Conservation (phyloP, 2,797 vertebrate species). For the Pelochelys cantorii region DNA sequence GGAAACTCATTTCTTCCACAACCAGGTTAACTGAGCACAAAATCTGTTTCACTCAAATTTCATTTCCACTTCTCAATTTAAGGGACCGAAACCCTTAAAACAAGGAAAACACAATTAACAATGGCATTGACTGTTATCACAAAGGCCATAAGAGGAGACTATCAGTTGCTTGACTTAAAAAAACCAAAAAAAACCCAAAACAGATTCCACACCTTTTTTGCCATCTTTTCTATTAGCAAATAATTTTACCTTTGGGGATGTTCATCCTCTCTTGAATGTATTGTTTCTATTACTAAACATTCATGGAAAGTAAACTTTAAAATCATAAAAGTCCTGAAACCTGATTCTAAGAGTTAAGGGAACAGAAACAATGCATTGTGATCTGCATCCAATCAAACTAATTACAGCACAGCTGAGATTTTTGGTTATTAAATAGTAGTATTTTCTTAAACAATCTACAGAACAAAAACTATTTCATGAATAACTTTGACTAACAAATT, state of each 20-base stretch:
- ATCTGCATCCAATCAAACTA: not conserved
- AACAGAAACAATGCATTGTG: not conserved
- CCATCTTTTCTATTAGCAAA: constrained; percentile 6
- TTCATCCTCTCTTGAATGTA: constrained; percentile 16
- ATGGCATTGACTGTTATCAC: not conserved
- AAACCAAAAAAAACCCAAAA: not conserved
- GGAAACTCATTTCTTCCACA: not conserved
- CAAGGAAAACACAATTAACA: constrained; percentile 33
- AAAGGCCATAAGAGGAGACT: not conserved
- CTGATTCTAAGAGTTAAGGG: constrained; percentile 26
- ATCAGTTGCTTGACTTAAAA: not conserved
- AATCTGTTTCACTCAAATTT: not conserved
- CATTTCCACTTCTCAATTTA: not conserved
- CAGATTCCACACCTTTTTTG: not conserved
- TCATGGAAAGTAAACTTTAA: constrained; percentile 47
- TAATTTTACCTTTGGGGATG: constrained; percentile 22
- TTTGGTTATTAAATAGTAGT: not conserved
- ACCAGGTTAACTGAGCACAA: not conserved
- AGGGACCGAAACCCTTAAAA: constrained; percentile 32
- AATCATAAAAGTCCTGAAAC: constrained; percentile 10
- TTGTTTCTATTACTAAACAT: not conserved
- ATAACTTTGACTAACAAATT: not conserved
- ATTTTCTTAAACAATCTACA: not conserved
- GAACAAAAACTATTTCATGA: not conserved
- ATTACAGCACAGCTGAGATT: not conserved